Base-by-base conservation (phyloP, 2,888 invertebrate genomes). In the Sesia bembeciformis region DNA sequence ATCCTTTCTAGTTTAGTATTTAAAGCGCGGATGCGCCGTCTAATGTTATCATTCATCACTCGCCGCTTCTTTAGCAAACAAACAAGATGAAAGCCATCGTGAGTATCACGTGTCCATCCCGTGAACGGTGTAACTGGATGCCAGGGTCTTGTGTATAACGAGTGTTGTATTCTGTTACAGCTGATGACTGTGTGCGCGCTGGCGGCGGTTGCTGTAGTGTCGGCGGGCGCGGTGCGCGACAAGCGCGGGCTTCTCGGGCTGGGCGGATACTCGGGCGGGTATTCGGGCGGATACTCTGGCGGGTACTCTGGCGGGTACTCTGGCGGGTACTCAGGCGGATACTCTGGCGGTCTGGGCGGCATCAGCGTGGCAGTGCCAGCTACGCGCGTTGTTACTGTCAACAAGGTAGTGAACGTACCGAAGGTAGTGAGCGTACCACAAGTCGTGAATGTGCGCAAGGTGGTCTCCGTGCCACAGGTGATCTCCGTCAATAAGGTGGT, bases 401-500 rank as follows among this genome's bases (percentile, higher is more conserved):
- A 76, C 57, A 78, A 73, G 57, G 71, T 78, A 0, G 74, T 78
- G 52, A 69, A 67, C 59, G 68, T 74, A 0, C 65, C 64, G 39
- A 68, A 65, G 56, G 69, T 72, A 39, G 67, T 75, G 43, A 62
- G 64, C 40, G 72, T 70, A 39, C 76, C 79, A 5, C 70, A 75
- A 56, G 71, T 74, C 5, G 66, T 78, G 49, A 61, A 64, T 42
- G 74, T 76, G 7, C 74, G 67, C 58, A 79, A 75, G 59, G 64
- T 76, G 40, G 71, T 83, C 59, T 68, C 72, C 53, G 74, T 74
- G 57, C n/a, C 68, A 0, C 62, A 59, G 4, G 60, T 76, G 5
- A 58, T 78, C 46, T 56, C 71, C 55, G 72, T 76, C 50, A 73
- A 76, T 57, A 78, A 73, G 57, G 71, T 79, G 0, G 74, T 80